These are phyloP conservation scores for Escarpia spicata DNA, from an alignment of 2,888 invertebrate genomes.

Conservation along the genomic window DNA sequence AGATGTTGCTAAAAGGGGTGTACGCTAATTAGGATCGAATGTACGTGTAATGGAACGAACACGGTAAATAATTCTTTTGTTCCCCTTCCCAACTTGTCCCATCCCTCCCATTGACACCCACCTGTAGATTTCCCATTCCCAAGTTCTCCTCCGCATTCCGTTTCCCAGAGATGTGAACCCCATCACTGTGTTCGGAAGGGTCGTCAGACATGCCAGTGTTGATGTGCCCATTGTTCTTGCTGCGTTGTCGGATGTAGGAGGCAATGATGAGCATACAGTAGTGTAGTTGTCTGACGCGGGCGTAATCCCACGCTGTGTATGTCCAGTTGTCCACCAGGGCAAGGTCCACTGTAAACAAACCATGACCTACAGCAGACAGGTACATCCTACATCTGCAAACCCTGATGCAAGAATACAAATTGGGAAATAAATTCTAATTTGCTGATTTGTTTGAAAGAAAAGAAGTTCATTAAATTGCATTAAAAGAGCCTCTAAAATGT, in stretches of 20 bases:
- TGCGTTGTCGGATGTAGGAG: conserved; percentile 60
- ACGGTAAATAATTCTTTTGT: too few species aligned
- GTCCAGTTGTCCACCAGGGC: conserved; percentile 55
- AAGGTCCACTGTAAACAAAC: conserved; percentile 54
- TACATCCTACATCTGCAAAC: too few species aligned
- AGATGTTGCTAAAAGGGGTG: too few species aligned
- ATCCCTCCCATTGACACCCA: neutral
- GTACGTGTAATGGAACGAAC: too few species aligned
- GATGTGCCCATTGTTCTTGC: neutral
- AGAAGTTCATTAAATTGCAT: too few species aligned
- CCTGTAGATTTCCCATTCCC: conserved; percentile 28
- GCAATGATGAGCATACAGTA: conserved; percentile 65
- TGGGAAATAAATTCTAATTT: too few species aligned
- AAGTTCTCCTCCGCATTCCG: conserved; percentile 23
- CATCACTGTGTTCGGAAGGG: conserved; percentile 26
- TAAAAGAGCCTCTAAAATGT: too few species aligned
- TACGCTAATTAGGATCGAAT: too few species aligned
- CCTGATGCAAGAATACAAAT: too few species aligned
- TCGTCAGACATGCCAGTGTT: neutral
- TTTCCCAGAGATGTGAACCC: neutral
- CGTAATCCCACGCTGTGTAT: conserved; percentile 64
- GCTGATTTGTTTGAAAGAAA: too few species aligned
- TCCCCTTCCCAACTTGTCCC: neutral
- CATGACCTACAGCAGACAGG: neutral
- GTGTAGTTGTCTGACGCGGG: conserved; percentile 60